These are phyloP conservation scores for Scaptomyza flava DNA, from an alignment of 2,888 invertebrate genomes.

Conservation along the genomic window DNA sequence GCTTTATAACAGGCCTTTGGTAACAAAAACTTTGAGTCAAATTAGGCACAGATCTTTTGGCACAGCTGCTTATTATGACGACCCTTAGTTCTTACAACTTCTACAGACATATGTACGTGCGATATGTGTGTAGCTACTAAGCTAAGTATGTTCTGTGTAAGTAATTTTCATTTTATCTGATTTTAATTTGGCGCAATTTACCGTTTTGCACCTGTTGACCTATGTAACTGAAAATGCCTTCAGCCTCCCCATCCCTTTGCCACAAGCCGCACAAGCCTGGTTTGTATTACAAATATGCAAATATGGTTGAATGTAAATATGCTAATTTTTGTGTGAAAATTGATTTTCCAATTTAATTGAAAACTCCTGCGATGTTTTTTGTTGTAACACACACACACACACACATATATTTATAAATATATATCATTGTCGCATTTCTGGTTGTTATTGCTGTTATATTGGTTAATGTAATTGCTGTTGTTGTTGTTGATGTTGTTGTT, in stretches of 20 bases:
- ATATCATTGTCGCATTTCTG: conserved; percentile 34
- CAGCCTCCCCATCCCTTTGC: background rate
- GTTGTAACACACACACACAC: conserved; percentile 20
- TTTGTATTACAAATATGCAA: conserved; percentile 71
- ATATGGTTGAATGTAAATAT: conserved; percentile 68
- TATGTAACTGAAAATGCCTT: conserved; percentile 12
- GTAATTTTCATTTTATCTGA: conserved; percentile 76
- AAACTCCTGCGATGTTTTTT: conserved; percentile 62
- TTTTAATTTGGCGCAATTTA: conserved; percentile 78
- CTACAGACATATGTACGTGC: conserved; percentile 12
- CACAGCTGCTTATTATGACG: conserved; percentile 56
- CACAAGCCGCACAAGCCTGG: conserved; percentile 5
- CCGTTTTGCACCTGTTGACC: conserved; percentile 77
- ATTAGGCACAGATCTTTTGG: conserved; percentile 30
- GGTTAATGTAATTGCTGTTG: conserved; percentile 25
- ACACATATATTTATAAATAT: conserved; percentile 4
- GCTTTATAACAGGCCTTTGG: conserved; percentile 16
- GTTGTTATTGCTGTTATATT: conserved; percentile 20
- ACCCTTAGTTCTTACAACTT: conserved; percentile 15
- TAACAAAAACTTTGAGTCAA: conserved; percentile 12
- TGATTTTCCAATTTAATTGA: conserved; percentile 79
- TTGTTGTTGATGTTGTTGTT: conserved; percentile 45
- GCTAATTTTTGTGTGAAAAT: conserved; percentile 74
- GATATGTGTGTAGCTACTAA: background rate
- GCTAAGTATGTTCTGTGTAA: conserved; percentile 37